A percentile compares a stretch with the other conserved stretches of the same genome.
Evolutionary conservation across 2,888 invertebrate species (phyloP).

Genomic region (Atrina japonica): DNA sequence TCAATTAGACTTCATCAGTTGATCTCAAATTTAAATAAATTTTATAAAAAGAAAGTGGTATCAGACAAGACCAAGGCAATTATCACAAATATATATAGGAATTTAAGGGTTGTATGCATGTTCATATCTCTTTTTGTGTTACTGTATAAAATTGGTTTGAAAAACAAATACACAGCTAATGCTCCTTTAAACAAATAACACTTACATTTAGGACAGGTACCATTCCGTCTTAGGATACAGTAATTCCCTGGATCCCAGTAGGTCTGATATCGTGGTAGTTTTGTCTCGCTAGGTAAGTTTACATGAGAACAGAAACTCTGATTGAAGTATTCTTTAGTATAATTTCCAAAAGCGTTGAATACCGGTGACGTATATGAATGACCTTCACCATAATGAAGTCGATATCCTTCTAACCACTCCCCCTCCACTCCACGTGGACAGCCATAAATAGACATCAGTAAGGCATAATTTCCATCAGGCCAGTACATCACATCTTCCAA

Average conservation of each 20-base stretch:
- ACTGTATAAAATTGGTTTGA: no score
- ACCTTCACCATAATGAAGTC: slow-evolving; percentile 54
- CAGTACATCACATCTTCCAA: slow-evolving; percentile 60
- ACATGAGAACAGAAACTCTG: slow-evolving; percentile 59
- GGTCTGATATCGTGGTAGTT: slow-evolving; percentile 51
- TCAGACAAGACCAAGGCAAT: no score
- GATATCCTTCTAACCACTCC: slow-evolving; percentile 54
- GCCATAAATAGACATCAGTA: slow-evolving; percentile 54
- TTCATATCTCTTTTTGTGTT: no score
- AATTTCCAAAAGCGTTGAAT: slow-evolving; percentile 52
- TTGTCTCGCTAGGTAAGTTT: background rate
- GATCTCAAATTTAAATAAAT: no score
- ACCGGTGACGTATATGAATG: slow-evolving; percentile 48
- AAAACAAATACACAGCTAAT: no score
- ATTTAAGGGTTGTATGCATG: no score
- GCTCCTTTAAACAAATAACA: no score
- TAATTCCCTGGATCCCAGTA: slow-evolving; percentile 64
- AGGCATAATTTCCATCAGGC: slow-evolving; percentile 60
- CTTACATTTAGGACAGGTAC: slow-evolving; percentile 59
- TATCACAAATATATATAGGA: no score
- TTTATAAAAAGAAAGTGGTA: no score
- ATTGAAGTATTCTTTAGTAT: slow-evolving; percentile 42
- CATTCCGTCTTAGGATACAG: slow-evolving; percentile 58
- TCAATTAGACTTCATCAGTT: no score
- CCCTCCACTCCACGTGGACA: slow-evolving; percentile 52